phyloP scores from a whole-genome alignment of 2,113 vertebrate species.

The Phylloscopus whistleri region DNA sequence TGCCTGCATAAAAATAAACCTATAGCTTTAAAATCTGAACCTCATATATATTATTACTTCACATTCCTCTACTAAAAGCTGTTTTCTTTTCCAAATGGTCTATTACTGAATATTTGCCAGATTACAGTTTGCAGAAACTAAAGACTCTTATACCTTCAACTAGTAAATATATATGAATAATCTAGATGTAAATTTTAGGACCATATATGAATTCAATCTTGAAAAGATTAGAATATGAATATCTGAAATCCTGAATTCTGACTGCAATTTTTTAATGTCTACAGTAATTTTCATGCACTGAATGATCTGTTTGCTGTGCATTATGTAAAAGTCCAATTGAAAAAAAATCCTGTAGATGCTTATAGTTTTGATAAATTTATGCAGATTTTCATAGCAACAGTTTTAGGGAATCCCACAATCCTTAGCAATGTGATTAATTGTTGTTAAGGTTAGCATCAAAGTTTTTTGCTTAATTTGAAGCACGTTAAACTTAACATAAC shows the following conservation, averaged over 20 bases:
- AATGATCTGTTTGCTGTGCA: not conserved
- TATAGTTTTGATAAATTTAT: not conserved
- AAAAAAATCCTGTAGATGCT: not conserved
- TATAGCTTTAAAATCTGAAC: not conserved
- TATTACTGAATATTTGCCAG: not conserved
- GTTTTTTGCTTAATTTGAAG: not conserved
- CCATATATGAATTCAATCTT: not conserved
- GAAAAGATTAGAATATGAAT: not conserved
- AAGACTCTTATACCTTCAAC: not conserved
- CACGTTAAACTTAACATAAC: not conserved
- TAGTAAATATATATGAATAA: not conserved
- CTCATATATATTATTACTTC: not conserved
- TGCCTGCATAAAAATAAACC: not conserved
- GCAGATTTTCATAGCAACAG: not conserved
- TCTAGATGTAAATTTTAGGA: not conserved
- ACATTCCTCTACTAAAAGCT: not conserved
- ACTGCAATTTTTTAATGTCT: not conserved
- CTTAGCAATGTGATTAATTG: not conserved
- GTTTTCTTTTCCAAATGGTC: not conserved
- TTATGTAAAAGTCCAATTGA: not conserved
- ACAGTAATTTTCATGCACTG: not conserved
- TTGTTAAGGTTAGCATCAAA: not conserved
- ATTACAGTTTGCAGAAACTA: not conserved
- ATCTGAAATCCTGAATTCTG: not conserved
- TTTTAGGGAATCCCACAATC: not conserved